Evolutionary conservation across 2,113 vertebrate species (phyloP), one percentile per base, ranked within the genome.

Genomic region (Indicator maculatus): DNA sequence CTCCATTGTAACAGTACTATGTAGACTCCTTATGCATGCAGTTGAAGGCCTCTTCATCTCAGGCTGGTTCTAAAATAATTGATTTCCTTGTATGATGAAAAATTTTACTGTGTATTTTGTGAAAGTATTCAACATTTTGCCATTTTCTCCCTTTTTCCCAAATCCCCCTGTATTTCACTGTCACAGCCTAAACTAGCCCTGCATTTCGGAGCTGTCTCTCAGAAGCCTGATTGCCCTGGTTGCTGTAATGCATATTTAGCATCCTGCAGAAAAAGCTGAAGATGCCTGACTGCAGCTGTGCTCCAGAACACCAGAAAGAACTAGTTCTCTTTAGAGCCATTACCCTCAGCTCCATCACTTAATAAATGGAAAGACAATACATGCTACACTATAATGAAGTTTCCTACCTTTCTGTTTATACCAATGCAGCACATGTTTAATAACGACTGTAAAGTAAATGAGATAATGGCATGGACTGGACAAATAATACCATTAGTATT

Each of bases 181-280:
- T 41, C 77, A 59, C 41, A 87, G 75, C n/a, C 67, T 47, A 70
- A 89, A 84, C 67, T 3, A 89, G 24, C 56, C 80, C 71, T 55
- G 65, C 74, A 63, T 63, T 88, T 86, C 63, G 41, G 80, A 90
- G 70, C 53, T 80, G 52, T 44, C 58, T 87, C 74, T 58, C 31
- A 31, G 18, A n/a, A 70, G 65, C 83, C 52, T 74, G 64, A 83
- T 88, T 11, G 3, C n/a, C 71, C 33, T 21, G 20, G 39, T 73
- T 75, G 44, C 38, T 95, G 58, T 88, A 86, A 95, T 93, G 82
- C 95, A 83, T 90, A 96, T 97, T 97, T 83, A 91, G 77, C 79
- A 81, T 39, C 44, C 80, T 91, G 94, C 90, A 96, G 90, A 36
- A 93, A 55, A 55, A 78, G 79, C 26, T 66, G 86, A 69, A 90